Percentiles rank a stretch among this genome's conserved stretches.
These are phyloP conservation scores for Forficula auricularia DNA, from an alignment of 1,140 invertebrate species.

Conservation along the genomic window DNA sequence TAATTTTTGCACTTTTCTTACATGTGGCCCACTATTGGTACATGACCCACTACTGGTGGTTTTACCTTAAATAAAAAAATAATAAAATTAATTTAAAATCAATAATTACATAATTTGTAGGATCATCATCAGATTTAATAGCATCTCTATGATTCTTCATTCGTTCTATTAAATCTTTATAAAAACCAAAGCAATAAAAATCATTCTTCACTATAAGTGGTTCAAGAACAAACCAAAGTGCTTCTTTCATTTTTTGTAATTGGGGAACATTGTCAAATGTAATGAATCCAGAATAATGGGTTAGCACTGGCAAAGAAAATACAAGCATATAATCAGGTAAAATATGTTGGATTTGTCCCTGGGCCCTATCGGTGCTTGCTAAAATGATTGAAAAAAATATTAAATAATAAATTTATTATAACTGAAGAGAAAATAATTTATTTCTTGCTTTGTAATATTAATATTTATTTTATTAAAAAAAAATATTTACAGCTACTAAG, in stretches of 20 bases:
- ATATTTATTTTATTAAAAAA: no score
- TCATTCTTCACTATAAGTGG: constrained; percentile 84
- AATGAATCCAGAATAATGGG: constrained; percentile 73
- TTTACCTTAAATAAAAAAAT: no score
- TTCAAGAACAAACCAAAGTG: constrained; percentile 85
- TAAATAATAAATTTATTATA: constrained; percentile 9
- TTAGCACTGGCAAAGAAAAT: constrained; percentile 81
- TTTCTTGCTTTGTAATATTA: no score
- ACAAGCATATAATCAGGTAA: constrained; percentile 91
- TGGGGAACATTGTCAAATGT: constrained; percentile 54
- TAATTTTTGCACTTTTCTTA: no score
- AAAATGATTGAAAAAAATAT: constrained; percentile 11
- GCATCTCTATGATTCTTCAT: constrained; percentile 86
- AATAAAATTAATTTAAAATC: no score
- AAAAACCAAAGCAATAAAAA: constrained; percentile 89
- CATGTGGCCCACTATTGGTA: no score
- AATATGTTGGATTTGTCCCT: constrained; percentile 63
- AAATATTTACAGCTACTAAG: no score
- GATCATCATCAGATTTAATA: constrained; percentile 60
- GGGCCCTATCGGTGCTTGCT: constrained; percentile 39
- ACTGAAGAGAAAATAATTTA: no score
- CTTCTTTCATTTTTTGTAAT: constrained; percentile 59
- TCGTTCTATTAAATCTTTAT: constrained; percentile 78
- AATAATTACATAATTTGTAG: constrained; percentile 56
- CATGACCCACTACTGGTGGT: no score